Conservation (phyloP, 2,113 vertebrate species). For the Chionodraco myersi region DNA sequence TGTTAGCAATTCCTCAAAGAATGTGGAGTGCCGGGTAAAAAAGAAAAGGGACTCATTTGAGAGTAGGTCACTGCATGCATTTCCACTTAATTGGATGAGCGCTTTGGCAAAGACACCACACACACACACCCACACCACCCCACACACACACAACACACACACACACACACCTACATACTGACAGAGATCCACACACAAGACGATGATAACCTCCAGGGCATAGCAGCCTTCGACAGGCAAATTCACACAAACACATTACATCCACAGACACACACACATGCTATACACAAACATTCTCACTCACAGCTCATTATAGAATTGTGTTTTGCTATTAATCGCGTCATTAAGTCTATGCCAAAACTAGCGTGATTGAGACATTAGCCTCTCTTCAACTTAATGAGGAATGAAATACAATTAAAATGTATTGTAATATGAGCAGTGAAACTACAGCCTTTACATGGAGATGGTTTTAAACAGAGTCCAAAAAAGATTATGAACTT, state of each 20-base stretch:
- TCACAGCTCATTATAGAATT: slow-evolving; percentile 41
- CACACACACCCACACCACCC: not conserved
- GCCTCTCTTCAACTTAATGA: slow-evolving; percentile 40
- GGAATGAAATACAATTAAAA: slow-evolving; percentile 47
- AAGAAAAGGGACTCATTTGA: slow-evolving; percentile 63
- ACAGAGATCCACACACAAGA: slow-evolving; percentile 23
- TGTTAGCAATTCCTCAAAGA: slow-evolving; percentile 52
- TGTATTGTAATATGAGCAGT: slow-evolving; percentile 21
- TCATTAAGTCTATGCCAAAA: slow-evolving; percentile 62
- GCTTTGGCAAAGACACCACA: slow-evolving; percentile 61
- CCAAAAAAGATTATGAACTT: not conserved
- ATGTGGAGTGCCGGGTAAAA: slow-evolving; percentile 53
- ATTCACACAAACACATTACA: slow-evolving; percentile 8
- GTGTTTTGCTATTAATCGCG: slow-evolving; percentile 59
- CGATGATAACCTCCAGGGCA: slow-evolving; percentile 38
- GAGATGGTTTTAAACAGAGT: slow-evolving; percentile 2
- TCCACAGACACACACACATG: slow-evolving; percentile 15
- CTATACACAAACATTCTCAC: not conserved
- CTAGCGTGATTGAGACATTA: slow-evolving; percentile 55
- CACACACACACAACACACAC: slow-evolving; percentile 3
- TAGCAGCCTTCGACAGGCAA: slow-evolving; percentile 26
- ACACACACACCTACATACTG: not conserved
- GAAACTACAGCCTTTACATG: slow-evolving; percentile 17
- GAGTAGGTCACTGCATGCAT: slow-evolving; percentile 80
- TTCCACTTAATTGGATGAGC: slow-evolving; percentile 75